Conservation (phyloP, 2,888 invertebrate genomes). For the Malachius bipustulatus region DNA sequence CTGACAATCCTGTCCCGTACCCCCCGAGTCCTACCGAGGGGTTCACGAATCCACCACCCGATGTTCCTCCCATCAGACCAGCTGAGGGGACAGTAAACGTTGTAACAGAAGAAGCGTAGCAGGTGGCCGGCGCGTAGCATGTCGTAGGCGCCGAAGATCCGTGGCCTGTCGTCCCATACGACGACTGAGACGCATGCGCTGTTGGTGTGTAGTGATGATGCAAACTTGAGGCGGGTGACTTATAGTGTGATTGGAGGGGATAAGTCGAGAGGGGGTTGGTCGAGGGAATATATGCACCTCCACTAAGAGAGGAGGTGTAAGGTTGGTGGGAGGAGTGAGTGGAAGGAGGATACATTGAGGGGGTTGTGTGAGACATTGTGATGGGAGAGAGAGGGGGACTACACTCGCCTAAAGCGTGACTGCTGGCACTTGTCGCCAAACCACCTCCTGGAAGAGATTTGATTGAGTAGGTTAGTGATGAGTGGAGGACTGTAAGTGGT, state of each 20-base stretch:
- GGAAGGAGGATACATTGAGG: conserved; percentile 38
- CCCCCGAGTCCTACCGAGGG: too few species aligned
- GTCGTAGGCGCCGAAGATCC: too few species aligned
- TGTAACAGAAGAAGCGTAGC: too few species aligned
- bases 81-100: conserved; percentile 30
- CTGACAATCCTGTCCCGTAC: too few species aligned
- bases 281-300: conserved; percentile 22
- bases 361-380: conserved; percentile 38
- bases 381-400: conserved; percentile 44
- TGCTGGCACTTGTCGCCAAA: conserved; percentile 56
- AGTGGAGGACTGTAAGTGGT: too few species aligned
- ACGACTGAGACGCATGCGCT: too few species aligned
- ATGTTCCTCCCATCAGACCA: conserved; percentile 22
- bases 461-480: too few species aligned
- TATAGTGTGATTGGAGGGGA: conserved; percentile 6
- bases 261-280: conserved; percentile 12
- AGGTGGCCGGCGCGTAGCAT: too few species aligned
- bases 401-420: conserved; percentile 55
- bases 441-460: conserved; percentile 36
- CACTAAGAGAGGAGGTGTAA: conserved; percentile 22
- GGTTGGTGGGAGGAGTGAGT: conserved; percentile 31
- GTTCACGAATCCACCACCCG: too few species aligned
- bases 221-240: not conserved
- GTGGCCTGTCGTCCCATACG: too few species aligned
- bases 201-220: conserved; percentile 27